Evolutionary conservation across 2,113 vertebrate genomes (phyloP), one percentile per base, ranked within the genome.

Genomic region (Stictonetta naevosa): DNA sequence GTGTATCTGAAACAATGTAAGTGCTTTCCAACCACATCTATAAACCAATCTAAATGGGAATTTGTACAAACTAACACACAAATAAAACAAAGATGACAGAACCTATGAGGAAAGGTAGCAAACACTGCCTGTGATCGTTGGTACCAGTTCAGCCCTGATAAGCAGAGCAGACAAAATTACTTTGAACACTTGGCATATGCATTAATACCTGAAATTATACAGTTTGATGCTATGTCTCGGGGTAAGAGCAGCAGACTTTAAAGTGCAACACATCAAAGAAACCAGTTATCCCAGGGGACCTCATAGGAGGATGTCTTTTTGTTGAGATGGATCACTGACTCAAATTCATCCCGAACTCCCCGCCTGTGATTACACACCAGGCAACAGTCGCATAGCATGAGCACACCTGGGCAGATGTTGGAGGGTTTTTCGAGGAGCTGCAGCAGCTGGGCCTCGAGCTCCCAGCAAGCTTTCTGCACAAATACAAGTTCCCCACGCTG

Each of bases 1-100:
- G 63, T 48, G 75, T 85, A 93, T 91, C 94, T 87, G 80, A 94
- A 97, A 84, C 75, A 94, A 69, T 52, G 0, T 73, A 96, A 93
- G 66, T 84, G 53, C 77, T 87, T 91, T 91, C 55, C 83, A 92
- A 93, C 95, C 96, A 97, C 96, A 96, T 96, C 93, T 91, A 50
- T 8, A 95, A 96, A 96, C 92, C 91, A 90, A 95, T 96, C 94
- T 95, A 36, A 81, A 92, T 72, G 58, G 25, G 55, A 94, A 90
- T 79, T 46, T 96, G 75, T 74, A 92, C 67, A 62, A 93, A 94
- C 95, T 72, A 73, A 92, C 42, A 80, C 55, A 87, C 26, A 86
- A 90, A 82, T 58, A 85, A 29, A 95, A 67, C 42, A 86, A 91
- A 91, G 83, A 86, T 29, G 76, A 90, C 31, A 77, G 80, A 83